A percentile compares a stretch with the other conserved stretches of the same genome.
phyloP scores from a whole-genome alignment of 1,140 invertebrate species.

The Drosophila leontia region DNA sequence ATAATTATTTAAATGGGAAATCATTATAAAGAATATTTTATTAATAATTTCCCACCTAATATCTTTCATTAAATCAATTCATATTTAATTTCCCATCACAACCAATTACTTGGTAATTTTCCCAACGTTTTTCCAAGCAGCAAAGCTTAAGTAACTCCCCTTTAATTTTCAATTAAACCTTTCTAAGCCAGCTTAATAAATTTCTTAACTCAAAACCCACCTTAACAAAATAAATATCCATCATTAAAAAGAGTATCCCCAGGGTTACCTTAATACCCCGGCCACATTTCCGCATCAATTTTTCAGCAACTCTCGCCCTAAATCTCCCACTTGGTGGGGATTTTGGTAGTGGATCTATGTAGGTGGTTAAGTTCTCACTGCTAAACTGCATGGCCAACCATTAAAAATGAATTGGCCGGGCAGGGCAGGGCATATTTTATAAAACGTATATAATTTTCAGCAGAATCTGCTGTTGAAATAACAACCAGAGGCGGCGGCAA shows the following conservation, averaged over 20 bases:
- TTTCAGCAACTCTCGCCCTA: constrained; percentile 29
- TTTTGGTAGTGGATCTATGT: constrained; percentile 38
- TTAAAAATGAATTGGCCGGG: constrained; percentile 75
- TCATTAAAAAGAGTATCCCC: constrained; percentile 19
- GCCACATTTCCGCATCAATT: constrained; percentile 32
- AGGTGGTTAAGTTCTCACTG: constrained; percentile 5
- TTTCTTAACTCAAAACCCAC: constrained; percentile 1
- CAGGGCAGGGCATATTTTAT: constrained; percentile 55
- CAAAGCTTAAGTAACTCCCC: background rate
- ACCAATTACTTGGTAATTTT: background rate
- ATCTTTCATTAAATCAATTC: background rate
- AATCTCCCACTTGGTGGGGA: constrained; percentile 30
- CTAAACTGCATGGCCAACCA: constrained; percentile 55
- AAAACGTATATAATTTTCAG: constrained; percentile 65
- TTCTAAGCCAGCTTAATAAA: background rate
- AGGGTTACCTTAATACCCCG: constrained; percentile 4
- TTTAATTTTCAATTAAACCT: background rate
- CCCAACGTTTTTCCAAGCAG: too few species aligned
- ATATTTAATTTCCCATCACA: background rate
- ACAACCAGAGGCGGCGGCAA: constrained; percentile 58
- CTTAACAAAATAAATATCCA: background rate
- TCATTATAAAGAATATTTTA: background rate
- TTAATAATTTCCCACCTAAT: too few species aligned
- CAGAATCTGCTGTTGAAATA: constrained; percentile 71
- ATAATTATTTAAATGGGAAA: too few species aligned